Evolutionary conservation across 92 coral and sea anemone species (phyloP).

Genomic region (Paragorgia papillata): DNA sequence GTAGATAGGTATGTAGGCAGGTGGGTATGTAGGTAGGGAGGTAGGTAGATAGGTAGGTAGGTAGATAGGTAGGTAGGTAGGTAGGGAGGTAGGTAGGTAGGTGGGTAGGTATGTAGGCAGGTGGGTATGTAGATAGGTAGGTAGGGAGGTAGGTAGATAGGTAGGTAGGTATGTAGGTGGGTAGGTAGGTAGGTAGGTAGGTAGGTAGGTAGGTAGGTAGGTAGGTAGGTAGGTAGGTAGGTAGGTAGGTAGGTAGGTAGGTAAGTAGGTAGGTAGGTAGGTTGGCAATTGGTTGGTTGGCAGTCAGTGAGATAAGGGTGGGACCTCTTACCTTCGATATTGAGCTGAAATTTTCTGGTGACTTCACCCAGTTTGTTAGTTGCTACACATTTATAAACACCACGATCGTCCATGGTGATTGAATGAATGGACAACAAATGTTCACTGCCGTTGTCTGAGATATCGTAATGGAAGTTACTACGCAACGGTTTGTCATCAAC

Average conservation of each 20-base stretch:
- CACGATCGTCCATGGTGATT: slow-evolving; percentile 76
- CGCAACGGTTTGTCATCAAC: slow-evolving; percentile 37
- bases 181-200: not conserved
- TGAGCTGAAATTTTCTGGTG: slow-evolving; percentile 77
- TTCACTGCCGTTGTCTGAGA: slow-evolving; percentile 76
- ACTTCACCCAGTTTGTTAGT: slow-evolving; percentile 73
- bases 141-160: no score
- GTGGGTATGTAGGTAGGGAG: not conserved
- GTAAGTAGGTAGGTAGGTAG: no score
- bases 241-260: no score
- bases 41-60: not conserved
- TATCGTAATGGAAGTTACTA: slow-evolving; percentile 55
- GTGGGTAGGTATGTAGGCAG: no score
- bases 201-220: no score
- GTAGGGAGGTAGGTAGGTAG: no score
- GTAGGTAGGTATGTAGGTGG: not conserved
- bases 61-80: no score
- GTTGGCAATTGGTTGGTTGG: no score
- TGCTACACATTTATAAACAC: slow-evolving; percentile 90
- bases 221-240: no score
- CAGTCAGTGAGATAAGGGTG: no score
- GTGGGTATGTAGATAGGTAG: no score
- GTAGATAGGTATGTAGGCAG: no score
- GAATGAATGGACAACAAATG: slow-evolving; percentile 70
- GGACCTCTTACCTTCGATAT: slow-evolving; percentile 67